A percentile compares a stretch with the other conserved stretches of the same genome.
Evolutionary conservation across 2,797 vertebrate species (phyloP).

Genomic region (Chromis chromis): DNA sequence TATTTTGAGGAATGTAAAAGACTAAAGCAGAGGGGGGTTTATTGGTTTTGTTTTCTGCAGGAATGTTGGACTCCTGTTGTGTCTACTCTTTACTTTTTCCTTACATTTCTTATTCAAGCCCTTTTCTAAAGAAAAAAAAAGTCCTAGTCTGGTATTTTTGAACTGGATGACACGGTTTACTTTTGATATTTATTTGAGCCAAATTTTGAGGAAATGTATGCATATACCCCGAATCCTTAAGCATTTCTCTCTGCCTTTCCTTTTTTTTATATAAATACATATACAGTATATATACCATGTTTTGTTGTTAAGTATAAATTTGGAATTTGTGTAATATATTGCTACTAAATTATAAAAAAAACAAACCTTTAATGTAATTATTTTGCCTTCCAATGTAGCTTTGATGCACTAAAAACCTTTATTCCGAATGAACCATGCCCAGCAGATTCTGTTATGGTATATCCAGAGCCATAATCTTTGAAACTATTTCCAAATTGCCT

Average conservation of each 20-base stretch:
- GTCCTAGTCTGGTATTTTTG: constrained; percentile 70
- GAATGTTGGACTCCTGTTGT: constrained; percentile 60
- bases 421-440: constrained; percentile 77
- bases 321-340: constrained; percentile 90
- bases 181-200: constrained; percentile 89
- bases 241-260: constrained; percentile 73
- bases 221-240: constrained; percentile 78
- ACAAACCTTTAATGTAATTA: constrained; percentile 84
- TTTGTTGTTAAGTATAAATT: constrained; percentile 85
- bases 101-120: constrained; percentile 60
- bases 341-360: constrained; percentile 87
- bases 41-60: constrained; percentile 55
- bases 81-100: constrained; percentile 55
- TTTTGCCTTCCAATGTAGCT: constrained; percentile 87
- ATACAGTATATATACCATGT: constrained; percentile 70
- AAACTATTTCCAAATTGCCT: constrained; percentile 65
- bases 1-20: constrained; percentile 73
- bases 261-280: constrained; percentile 59
- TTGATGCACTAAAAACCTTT: constrained; percentile 87
- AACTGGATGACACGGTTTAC: constrained; percentile 82
- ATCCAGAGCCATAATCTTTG: constrained; percentile 44
- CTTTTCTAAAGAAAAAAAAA: constrained; percentile 50
- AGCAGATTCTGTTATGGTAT: constrained; percentile 56
- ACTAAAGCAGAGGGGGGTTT: constrained; percentile 54
- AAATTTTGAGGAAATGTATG: constrained; percentile 79